Conservation (phyloP, 2,113 vertebrate species). For the Cyanocitta stelleri region DNA sequence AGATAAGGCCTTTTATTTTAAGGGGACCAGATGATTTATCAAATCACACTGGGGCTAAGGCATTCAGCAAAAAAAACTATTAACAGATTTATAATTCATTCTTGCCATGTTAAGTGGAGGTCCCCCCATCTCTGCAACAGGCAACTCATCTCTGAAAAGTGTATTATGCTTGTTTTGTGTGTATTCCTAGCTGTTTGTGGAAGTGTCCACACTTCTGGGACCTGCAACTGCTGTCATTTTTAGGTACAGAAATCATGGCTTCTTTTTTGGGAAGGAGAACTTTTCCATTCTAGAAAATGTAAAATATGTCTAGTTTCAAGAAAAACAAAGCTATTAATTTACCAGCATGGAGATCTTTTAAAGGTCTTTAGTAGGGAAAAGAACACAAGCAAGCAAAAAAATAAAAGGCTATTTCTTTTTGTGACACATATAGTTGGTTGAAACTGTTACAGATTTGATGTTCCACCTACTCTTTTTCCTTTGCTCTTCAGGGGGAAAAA, state of each 20-base stretch:
- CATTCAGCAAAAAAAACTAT: neutral
- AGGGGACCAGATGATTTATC: neutral
- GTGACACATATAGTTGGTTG: neutral
- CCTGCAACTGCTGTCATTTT: neutral
- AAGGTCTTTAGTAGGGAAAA: neutral
- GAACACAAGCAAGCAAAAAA: neutral
- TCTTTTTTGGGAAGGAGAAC: neutral
- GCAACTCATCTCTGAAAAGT: neutral
- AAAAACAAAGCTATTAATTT: neutral
- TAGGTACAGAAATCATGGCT: neutral
- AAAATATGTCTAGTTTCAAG: neutral
- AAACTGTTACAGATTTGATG: neutral
- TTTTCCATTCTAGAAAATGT: neutral
- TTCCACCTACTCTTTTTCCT: fast-evolving
- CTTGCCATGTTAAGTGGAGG: neutral
- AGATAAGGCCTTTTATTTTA: slow-evolving; percentile 16
- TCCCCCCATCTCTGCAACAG: neutral
- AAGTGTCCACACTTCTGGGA: fast-evolving
- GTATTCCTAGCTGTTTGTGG: neutral
- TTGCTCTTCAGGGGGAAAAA: fast-evolving
- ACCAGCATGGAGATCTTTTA: neutral
- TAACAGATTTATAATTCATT: neutral
- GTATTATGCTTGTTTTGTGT: neutral
- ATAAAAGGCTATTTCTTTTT: neutral
- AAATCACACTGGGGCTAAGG: neutral